Evolutionary conservation across 2,888 invertebrate genomes (phyloP).

Genomic region (Cerastis leucographa): DNA sequence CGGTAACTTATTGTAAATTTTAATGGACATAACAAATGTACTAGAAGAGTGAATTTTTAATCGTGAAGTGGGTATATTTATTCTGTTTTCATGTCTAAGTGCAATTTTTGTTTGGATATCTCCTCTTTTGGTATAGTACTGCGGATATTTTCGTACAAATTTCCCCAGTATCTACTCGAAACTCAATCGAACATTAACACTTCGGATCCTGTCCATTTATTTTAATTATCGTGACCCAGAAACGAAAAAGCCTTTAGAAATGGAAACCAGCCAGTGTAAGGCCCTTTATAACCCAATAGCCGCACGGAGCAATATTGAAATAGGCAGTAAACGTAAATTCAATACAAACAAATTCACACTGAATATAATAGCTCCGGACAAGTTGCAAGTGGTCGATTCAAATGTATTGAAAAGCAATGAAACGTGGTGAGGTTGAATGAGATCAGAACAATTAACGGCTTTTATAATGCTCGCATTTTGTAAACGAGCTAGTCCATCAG

Average conservation of each 20-base stretch:
- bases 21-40: too few species aligned
- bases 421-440: conserved; percentile 57
- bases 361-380: conserved; percentile 49
- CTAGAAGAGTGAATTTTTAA: too few species aligned
- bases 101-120: too few species aligned
- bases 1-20: too few species aligned
- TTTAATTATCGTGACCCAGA: conserved; percentile 56
- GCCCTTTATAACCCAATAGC: conserved; percentile 28
- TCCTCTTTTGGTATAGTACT: too few species aligned
- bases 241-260: conserved; percentile 31
- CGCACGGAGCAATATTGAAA: conserved; percentile 38
- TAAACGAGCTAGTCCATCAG: conserved; percentile 27
- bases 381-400: conserved; percentile 61
- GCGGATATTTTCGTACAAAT: too few species aligned
- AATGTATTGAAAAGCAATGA: conserved; percentile 68
- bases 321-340: conserved; percentile 44
- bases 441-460: conserved; percentile 61
- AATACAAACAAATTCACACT: conserved; percentile 58
- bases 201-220: conserved; percentile 41
- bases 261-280: conserved; percentile 19
- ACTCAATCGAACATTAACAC: conserved; percentile 46
- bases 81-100: too few species aligned
- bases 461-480: conserved; percentile 50
- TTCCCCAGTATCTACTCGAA: conserved; percentile 1
- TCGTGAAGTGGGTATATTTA: too few species aligned